Percentiles rank a stretch among this genome's conserved stretches.
These are phyloP conservation scores for Esox niger DNA, from an alignment of 2,113 vertebrate genomes.

Conservation along the genomic window DNA sequence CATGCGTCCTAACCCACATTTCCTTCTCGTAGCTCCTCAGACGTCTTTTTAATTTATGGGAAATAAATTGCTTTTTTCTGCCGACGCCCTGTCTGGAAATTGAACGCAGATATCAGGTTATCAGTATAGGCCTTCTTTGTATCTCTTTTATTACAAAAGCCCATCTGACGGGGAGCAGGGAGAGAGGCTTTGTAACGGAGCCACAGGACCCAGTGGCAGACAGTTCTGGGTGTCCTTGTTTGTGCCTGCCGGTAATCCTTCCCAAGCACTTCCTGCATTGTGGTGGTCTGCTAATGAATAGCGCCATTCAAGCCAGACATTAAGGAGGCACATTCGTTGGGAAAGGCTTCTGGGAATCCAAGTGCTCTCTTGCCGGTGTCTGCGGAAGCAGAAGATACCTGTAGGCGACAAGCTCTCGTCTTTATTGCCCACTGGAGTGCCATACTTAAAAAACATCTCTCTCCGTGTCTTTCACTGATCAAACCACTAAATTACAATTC, in stretches of 20 bases:
- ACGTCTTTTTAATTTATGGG: no score
- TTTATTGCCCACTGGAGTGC: slow-evolving; percentile 66
- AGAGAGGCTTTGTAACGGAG: slow-evolving; percentile 15
- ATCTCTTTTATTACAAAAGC: slow-evolving; percentile 31
- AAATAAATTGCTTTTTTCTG: no score
- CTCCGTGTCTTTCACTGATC: slow-evolving; percentile 64
- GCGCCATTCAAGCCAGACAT: slow-evolving; percentile 59
- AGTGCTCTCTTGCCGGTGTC: not conserved
- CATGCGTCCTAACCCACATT: no score
- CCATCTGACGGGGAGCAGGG: slow-evolving; percentile 40
- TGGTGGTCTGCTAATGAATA: slow-evolving; percentile 66
- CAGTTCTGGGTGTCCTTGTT: no score
- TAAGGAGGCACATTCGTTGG: slow-evolving; percentile 62
- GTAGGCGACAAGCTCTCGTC: slow-evolving; percentile 59
- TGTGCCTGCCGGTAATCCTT: no score
- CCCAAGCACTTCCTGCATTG: slow-evolving; percentile 40
- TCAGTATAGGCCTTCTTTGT: no score
- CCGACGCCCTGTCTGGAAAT: not conserved
- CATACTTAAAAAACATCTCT: slow-evolving; percentile 54
- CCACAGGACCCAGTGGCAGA: not conserved
- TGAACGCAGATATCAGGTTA: slow-evolving; percentile 34
- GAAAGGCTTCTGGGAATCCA: slow-evolving; percentile 52
- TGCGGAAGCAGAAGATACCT: slow-evolving; percentile 20
- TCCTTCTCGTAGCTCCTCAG: no score
- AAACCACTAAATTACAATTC: slow-evolving; percentile 63